Conservation (phyloP, 2,797 vertebrate genomes). For the Acipenser ruthenus region DNA sequence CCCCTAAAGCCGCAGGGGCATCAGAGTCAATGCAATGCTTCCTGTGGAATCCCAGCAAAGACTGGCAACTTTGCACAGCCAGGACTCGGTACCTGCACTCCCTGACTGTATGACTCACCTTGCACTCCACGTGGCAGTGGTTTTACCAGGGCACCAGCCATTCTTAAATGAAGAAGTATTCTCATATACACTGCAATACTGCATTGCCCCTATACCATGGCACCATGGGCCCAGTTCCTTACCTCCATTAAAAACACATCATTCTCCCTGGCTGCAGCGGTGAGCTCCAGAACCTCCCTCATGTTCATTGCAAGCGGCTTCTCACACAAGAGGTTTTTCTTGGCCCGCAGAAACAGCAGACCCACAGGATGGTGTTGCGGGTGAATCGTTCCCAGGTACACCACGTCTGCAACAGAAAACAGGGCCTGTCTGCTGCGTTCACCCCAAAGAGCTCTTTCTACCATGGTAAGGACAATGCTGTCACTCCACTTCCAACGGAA, state of each 20-base stretch:
- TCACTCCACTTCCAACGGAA: too few species aligned
- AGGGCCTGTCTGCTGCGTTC: too few species aligned
- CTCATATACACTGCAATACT: neutral
- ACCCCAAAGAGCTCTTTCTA: too few species aligned
- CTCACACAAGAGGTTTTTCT: constrained; percentile 77
- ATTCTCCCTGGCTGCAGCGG: constrained; percentile 48
- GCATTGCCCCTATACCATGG: neutral
- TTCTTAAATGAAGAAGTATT: neutral
- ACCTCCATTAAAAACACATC: constrained; percentile 84
- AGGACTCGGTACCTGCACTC: too few species aligned
- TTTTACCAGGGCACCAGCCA: too few species aligned
- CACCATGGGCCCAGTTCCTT: neutral
- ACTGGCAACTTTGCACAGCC: too few species aligned
- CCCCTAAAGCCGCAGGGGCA: too few species aligned
- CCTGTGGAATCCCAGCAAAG: too few species aligned
- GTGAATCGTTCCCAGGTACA: constrained; percentile 71
- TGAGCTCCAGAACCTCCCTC: constrained; percentile 61
- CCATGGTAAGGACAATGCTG: too few species aligned
- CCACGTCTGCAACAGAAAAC: constrained; percentile 56
- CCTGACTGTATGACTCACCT: too few species aligned
- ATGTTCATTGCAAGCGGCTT: constrained; percentile 77
- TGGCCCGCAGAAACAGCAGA: constrained; percentile 57
- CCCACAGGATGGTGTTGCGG: constrained; percentile 56
- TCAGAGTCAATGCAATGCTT: too few species aligned
- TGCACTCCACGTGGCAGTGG: too few species aligned